These are phyloP conservation scores for Zaprionus bogoriensis DNA, from an alignment of 2,888 invertebrate genomes.

Conservation along the genomic window DNA sequence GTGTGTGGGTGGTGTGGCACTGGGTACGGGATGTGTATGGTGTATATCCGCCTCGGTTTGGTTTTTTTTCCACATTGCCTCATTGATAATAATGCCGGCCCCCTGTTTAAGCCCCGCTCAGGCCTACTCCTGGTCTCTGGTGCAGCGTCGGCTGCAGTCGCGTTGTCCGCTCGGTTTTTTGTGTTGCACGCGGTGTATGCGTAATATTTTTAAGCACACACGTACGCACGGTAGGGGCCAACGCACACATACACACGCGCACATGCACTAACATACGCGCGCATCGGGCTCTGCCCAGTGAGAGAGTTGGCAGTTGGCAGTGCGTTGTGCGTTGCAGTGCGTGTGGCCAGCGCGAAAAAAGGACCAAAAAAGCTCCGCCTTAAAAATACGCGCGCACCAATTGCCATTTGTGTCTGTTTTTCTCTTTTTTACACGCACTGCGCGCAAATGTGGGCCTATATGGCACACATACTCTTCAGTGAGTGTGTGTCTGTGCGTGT, in stretches of 20 bases:
- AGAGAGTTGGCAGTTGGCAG: slow-evolving; percentile 45
- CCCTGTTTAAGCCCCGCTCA: too few relatives aligned
- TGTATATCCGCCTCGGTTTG: slow-evolving; percentile 29
- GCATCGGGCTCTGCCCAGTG: slow-evolving; percentile 44
- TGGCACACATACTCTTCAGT: slow-evolving; percentile 24
- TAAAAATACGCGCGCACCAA: slow-evolving; percentile 81
- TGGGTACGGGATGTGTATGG: not conserved
- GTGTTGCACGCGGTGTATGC: slow-evolving; percentile 60
- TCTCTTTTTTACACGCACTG: slow-evolving; percentile 78
- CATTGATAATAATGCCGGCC: slow-evolving; percentile 76
- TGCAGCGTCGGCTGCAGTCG: slow-evolving; percentile 54
- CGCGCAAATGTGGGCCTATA: slow-evolving; percentile 49
- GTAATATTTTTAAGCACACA: slow-evolving; percentile 70
- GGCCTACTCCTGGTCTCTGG: too few relatives aligned
- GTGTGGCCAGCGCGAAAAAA: slow-evolving; percentile 73
- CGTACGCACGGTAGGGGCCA: too few relatives aligned
- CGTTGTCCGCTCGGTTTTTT: slow-evolving; percentile 46
- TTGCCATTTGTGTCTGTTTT: slow-evolving; percentile 79
- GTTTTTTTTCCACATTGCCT: slow-evolving; percentile 51
- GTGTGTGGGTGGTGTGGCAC: slow-evolving; percentile 25
- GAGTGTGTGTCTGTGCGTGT: slow-evolving; percentile 13
- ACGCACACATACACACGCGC: slow-evolving; percentile 8
- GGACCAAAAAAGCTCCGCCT: slow-evolving; percentile 82
- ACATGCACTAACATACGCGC: not conserved
- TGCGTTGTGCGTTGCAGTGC: slow-evolving; percentile 51